Conservation (phyloP, 1,140 invertebrate genomes). For the Formica exsecta region DNA sequence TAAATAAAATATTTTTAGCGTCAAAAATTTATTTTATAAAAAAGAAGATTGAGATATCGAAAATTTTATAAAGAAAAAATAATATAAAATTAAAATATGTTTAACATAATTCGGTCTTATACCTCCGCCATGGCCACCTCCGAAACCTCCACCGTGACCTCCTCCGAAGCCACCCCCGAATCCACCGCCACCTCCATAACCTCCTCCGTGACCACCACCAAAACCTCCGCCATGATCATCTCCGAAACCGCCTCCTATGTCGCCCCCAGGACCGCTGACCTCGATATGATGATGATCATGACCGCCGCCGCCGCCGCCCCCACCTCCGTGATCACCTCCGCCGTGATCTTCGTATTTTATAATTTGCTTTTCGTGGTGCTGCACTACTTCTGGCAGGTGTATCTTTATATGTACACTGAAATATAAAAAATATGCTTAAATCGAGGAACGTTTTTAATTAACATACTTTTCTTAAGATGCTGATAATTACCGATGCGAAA, state of each 20-base stretch:
- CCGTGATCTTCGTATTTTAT: slow-evolving; percentile 79
- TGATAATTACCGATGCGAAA: slow-evolving; percentile 5
- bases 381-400: slow-evolving; percentile 80
- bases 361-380: slow-evolving; percentile 80
- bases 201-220: slow-evolving; percentile 60
- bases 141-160: slow-evolving; percentile 37
- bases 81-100: neutral
- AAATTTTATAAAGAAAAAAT: neutral
- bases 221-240: slow-evolving; percentile 31
- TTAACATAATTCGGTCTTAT: slow-evolving; percentile 1
- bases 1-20: neutral
- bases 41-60: neutral
- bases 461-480: neutral
- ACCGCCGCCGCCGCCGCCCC: slow-evolving; percentile 72
- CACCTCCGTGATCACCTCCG: slow-evolving; percentile 72
- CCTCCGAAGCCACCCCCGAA: slow-evolving; percentile 44
- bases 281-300: slow-evolving; percentile 68
- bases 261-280: slow-evolving; percentile 65
- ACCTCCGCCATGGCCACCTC: slow-evolving; percentile 60
- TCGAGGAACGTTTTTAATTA: slow-evolving; percentile 2
- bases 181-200: slow-evolving; percentile 32
- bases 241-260: slow-evolving; percentile 62
- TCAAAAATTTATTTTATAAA: slow-evolving; percentile 1
- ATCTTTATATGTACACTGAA: slow-evolving; percentile 85
- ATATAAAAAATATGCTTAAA: slow-evolving; percentile 58